phyloP scores from a whole-genome alignment of 2,888 invertebrate species.

The Drosophila suboccidentalis region DNA sequence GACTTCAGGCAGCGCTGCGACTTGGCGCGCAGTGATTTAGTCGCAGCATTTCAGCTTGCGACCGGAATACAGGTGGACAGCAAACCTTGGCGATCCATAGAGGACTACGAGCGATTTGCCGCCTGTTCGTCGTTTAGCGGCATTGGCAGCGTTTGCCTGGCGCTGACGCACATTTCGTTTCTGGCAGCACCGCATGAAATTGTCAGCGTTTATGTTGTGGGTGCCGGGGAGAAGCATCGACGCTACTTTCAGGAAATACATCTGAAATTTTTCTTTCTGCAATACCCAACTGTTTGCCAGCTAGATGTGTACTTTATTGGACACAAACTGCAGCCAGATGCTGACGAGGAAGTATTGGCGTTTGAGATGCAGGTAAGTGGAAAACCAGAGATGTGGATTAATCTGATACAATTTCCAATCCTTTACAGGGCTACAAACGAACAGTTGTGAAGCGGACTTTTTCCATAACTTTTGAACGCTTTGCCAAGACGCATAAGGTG shows the following conservation, averaged over 20 bases:
- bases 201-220: slow-evolving; percentile 61
- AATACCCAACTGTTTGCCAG: slow-evolving; percentile 60
- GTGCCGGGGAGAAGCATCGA: slow-evolving; percentile 63
- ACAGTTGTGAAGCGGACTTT: slow-evolving; percentile 28
- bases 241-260: slow-evolving; percentile 74
- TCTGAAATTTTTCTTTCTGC: slow-evolving; percentile 74
- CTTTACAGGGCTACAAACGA: slow-evolving; percentile 9
- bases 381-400: not conserved
- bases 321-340: slow-evolving; percentile 30
- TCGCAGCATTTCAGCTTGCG: slow-evolving; percentile 51
- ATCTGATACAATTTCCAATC: not conserved
- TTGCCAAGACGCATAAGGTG: slow-evolving; percentile 29
- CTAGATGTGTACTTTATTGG: slow-evolving; percentile 78
- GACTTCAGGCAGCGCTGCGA: slow-evolving; percentile 26
- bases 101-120: slow-evolving; percentile 69
- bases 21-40: slow-evolving; percentile 55
- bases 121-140: slow-evolving; percentile 77
- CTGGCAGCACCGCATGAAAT: slow-evolving; percentile 28
- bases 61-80: slow-evolving; percentile 46
- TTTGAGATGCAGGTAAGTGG: slow-evolving; percentile 29
- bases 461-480: slow-evolving; percentile 58
- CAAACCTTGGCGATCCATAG: slow-evolving; percentile 48
- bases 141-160: slow-evolving; percentile 72
- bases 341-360: slow-evolving; percentile 9
- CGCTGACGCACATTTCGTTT: slow-evolving; percentile 46